A percentile compares a stretch with the other conserved stretches of the same genome.
phyloP scores from a whole-genome alignment of 2,797 vertebrate genomes.

The Phylloscopus collybita region DNA sequence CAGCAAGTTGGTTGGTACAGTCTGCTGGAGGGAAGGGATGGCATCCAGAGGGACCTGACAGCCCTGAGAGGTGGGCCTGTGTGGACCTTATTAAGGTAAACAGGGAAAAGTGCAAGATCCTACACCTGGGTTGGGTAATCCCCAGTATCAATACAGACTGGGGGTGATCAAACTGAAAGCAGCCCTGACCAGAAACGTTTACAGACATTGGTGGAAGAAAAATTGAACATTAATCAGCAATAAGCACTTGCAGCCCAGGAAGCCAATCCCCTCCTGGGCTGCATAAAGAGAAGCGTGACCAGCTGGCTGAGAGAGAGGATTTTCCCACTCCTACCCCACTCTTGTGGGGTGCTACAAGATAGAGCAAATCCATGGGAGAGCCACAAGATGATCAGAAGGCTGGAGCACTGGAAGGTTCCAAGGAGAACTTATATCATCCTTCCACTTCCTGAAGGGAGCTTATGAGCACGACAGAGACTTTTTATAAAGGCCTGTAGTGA shows the following conservation, averaged over 20 bases:
- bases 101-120: not conserved
- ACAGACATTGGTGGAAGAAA: not conserved
- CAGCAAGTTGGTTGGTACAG: not conserved
- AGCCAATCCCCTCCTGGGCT: not conserved
- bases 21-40: not conserved
- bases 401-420: not conserved
- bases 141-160: no score
- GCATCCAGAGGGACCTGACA: not conserved
- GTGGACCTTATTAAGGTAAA: not conserved
- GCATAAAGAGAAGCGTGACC: fast-evolving
- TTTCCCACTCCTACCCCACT: not conserved
- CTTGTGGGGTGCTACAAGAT: not conserved
- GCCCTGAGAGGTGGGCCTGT: fast-evolving
- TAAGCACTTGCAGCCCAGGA: not conserved
- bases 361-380: not conserved
- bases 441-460: not conserved
- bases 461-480: not conserved
- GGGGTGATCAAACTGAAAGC: not conserved
- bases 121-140: not conserved
- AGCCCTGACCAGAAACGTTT: not conserved
- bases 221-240: not conserved
- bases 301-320: not conserved
- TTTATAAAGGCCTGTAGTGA: not conserved
- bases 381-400: not conserved
- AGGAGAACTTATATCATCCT: not conserved